Evolutionary conservation across 2,888 invertebrate genomes (phyloP).

Genomic region (Ametastegia equiseti): DNA sequence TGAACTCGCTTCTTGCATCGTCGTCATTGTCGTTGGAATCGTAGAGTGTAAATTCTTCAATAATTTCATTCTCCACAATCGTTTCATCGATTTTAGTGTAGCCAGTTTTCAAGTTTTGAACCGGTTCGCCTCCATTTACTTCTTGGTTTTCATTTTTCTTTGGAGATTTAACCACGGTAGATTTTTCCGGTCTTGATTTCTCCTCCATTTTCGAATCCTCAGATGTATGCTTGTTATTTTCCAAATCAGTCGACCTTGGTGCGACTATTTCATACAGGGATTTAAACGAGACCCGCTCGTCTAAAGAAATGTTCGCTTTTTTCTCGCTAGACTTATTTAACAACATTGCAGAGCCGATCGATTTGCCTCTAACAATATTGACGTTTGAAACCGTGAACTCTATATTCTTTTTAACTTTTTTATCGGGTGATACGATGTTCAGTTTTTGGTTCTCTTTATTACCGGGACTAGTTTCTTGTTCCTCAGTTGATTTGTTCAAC

Average conservation of each 20-base stretch:
- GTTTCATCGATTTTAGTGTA: conserved; percentile 14
- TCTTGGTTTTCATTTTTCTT: not conserved
- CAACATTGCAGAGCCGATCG: not conserved
- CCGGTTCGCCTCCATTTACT: not conserved
- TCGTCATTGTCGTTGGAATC: conserved; percentile 29
- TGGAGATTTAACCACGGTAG: not conserved
- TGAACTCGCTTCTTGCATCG: conserved; percentile 38
- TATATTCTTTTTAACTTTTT: conserved; percentile 29
- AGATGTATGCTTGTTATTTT: not conserved
- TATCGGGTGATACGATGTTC: conserved; percentile 44
- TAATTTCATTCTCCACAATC: not conserved
- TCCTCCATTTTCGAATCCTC: not conserved
- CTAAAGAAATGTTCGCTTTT: conserved; percentile 6
- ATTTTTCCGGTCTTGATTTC: not conserved
- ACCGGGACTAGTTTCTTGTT: conserved; percentile 41
- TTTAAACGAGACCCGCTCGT: conserved; percentile 26
- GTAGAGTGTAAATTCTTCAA: conserved; percentile 27
- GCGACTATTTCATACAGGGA: not conserved
- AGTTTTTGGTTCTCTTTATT: conserved; percentile 57
- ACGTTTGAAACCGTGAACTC: conserved; percentile 26
- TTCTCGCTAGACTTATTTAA: not conserved
- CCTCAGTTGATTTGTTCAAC: conserved; percentile 46
- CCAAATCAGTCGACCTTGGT: not conserved
- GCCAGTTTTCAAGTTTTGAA: not conserved
- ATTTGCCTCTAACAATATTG: conserved; percentile 1